Percentiles rank a stretch among this genome's conserved stretches.
Evolutionary conservation across 2,888 invertebrate genomes (phyloP).

Genomic region (Clanis bilineata): DNA sequence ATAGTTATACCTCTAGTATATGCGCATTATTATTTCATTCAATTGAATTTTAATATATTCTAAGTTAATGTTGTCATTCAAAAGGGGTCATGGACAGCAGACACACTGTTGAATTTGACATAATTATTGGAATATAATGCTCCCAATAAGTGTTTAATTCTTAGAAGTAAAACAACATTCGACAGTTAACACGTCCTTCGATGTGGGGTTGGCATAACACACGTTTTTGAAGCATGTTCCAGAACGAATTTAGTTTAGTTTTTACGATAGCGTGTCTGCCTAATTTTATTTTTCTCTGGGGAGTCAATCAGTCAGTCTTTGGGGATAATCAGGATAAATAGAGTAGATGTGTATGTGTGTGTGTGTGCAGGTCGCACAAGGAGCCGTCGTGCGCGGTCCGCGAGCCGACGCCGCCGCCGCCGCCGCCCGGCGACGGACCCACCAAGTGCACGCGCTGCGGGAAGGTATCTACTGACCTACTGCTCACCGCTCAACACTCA

Average conservation of each 20-base stretch:
- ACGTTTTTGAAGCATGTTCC: no score
- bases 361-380: slow-evolving; percentile 50
- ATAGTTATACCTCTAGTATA: no score
- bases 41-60: background rate
- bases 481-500: no score
- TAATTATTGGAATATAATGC: background rate
- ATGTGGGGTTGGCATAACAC: no score
- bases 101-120: background rate
- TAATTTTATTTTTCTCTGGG: no score
- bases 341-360: background rate
- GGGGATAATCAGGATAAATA: no score
- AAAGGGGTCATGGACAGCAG: slow-evolving; percentile 4
- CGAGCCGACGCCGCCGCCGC: slow-evolving; percentile 45
- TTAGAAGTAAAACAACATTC: no score
- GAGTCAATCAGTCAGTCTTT: no score
- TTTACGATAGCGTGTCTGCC: no score
- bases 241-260: no score
- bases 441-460: slow-evolving; percentile 55
- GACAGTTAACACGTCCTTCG: no score
- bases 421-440: slow-evolving; percentile 41
- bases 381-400: slow-evolving; percentile 23
- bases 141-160: background rate
- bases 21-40: background rate
- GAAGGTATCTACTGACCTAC: no score
- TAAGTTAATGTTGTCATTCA: background rate